Percentiles rank a stretch among this genome's conserved stretches.
phyloP scores from a whole-genome alignment of 1,140 invertebrate species.

The Drosophila grimshawi region DNA sequence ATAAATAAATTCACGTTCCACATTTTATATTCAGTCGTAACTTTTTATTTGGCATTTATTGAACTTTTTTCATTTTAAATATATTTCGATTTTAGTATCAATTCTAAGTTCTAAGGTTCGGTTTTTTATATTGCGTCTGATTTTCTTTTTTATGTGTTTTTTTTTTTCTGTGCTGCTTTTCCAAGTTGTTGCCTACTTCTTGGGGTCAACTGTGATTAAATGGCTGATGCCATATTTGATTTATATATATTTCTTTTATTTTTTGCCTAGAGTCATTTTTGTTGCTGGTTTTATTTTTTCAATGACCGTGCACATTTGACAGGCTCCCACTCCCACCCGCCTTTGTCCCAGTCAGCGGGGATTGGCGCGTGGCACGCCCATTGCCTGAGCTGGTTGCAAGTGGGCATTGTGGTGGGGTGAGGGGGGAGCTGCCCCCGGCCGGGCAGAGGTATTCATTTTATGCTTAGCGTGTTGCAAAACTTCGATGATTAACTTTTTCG shows the following conservation, averaged over 20 bases:
- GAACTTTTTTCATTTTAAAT: background rate
- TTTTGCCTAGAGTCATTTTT: background rate
- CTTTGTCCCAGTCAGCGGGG: background rate
- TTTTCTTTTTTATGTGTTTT: constrained; percentile 34
- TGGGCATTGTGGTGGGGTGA: background rate
- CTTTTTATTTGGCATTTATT: background rate
- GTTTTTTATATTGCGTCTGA: background rate
- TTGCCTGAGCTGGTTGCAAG: too few relatives aligned
- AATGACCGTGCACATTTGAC: constrained; percentile 63
- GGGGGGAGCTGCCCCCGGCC: background rate
- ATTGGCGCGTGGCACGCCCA: background rate
- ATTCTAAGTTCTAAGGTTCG: too few relatives aligned
- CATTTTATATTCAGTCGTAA: background rate
- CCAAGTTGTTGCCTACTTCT: background rate
- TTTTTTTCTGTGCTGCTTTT: constrained; percentile 9
- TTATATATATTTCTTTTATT: constrained; percentile 5
- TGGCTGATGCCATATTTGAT: constrained; percentile 18
- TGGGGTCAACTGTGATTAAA: constrained; percentile 20
- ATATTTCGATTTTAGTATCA: too few relatives aligned
- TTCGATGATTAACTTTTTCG: constrained; percentile 82
- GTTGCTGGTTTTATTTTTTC: constrained; percentile 48
- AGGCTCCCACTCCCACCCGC: background rate
- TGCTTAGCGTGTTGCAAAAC: constrained; percentile 64
- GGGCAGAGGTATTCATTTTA: constrained; percentile 25
- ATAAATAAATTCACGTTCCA: too few relatives aligned